Conservation (phyloP, 1,140 invertebrate genomes). For the Apis florea region DNA sequence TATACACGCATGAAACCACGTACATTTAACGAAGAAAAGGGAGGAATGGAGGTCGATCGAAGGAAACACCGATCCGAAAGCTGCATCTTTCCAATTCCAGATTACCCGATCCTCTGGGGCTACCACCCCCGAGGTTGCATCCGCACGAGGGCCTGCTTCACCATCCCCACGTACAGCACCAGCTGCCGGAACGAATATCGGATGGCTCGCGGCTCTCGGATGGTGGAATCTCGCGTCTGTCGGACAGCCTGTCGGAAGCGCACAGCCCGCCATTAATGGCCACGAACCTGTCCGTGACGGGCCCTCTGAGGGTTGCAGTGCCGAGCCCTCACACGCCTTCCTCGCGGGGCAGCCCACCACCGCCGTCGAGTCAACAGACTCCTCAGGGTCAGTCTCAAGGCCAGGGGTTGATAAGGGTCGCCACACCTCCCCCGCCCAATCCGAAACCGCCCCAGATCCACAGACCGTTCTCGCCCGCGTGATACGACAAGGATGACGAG, state of each 20-base stretch:
- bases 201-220: slow-evolving; percentile 77
- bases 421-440: slow-evolving; percentile 73
- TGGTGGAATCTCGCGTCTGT: slow-evolving; percentile 76
- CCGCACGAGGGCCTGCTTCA: slow-evolving; percentile 75
- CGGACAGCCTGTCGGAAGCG: slow-evolving; percentile 77
- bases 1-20: not conserved
- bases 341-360: slow-evolving; percentile 77
- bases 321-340: slow-evolving; percentile 79
- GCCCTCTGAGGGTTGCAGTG: slow-evolving; percentile 76
- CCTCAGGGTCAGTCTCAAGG: slow-evolving; percentile 65
- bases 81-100: slow-evolving; percentile 60
- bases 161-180: slow-evolving; percentile 73
- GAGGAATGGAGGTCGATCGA: not conserved
- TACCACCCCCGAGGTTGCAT: slow-evolving; percentile 73
- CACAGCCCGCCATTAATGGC: slow-evolving; percentile 79
- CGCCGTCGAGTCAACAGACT: slow-evolving; percentile 65
- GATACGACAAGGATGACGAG: slow-evolving; percentile 68
- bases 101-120: slow-evolving; percentile 75
- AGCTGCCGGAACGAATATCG: slow-evolving; percentile 75
- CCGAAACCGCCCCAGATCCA: slow-evolving; percentile 78
- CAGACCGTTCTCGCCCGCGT: slow-evolving; percentile 79
- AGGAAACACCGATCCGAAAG: not conserved
- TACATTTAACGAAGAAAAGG: not conserved
- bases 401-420: slow-evolving; percentile 75
- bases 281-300: slow-evolving; percentile 78